Conservation (phyloP, 2,113 vertebrate genomes). For the Coptodon bakossiorum region DNA sequence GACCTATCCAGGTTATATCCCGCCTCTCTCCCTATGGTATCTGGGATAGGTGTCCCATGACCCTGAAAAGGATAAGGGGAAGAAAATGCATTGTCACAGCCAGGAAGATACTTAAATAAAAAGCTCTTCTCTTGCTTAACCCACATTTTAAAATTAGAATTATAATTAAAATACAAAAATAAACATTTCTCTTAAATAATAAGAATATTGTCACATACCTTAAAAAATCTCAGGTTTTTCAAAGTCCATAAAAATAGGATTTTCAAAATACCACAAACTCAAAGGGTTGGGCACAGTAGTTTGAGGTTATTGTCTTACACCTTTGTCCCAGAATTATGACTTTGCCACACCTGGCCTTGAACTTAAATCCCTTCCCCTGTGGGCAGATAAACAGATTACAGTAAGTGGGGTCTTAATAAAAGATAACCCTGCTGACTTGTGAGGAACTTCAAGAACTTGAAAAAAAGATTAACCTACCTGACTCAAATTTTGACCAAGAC, state of each 20-base stretch:
- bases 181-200: background rate
- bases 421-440: constrained; percentile 33
- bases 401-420: constrained; percentile 16
- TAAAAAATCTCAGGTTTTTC: background rate
- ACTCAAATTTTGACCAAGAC: background rate
- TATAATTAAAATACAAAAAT: background rate
- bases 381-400: constrained; percentile 33
- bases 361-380: constrained; percentile 6
- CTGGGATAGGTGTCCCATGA: background rate
- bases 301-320: background rate
- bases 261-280: background rate
- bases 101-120: background rate
- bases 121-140: background rate
- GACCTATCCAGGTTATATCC: background rate
- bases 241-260: background rate
- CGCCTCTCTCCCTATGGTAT: background rate
- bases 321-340: background rate
- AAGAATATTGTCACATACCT: background rate
- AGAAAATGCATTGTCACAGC: background rate
- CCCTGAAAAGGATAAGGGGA: background rate
- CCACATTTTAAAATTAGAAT: background rate
- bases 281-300: background rate
- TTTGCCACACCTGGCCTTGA: background rate
- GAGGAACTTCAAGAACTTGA: constrained; percentile 2
- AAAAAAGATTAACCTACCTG: constrained; percentile 11